phyloP scores from a whole-genome alignment of 1,140 invertebrate species.

The Drosophila lacertosa region DNA sequence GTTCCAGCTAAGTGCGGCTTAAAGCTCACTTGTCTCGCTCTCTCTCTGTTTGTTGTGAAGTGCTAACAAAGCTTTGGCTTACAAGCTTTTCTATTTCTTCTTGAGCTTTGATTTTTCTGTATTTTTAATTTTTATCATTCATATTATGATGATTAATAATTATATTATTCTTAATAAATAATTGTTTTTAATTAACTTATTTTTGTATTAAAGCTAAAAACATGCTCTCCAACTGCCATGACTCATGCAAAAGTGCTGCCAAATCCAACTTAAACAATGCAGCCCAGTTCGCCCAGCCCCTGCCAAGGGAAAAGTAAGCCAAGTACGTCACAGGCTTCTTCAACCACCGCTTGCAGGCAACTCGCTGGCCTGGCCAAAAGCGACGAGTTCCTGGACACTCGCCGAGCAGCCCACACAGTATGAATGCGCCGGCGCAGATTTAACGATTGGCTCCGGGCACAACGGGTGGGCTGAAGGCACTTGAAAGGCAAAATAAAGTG shows the following conservation, averaged over 20 bases:
- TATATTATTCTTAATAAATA: background rate
- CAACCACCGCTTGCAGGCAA: conserved; percentile 38
- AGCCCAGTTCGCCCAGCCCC: background rate
- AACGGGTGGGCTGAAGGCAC: conserved; percentile 42
- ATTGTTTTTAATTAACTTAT: background rate
- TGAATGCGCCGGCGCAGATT: conserved; percentile 54
- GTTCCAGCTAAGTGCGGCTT: conserved; percentile 28
- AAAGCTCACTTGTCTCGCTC: conserved; percentile 20
- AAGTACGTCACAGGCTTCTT: conserved; percentile 57
- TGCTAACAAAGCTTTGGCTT: background rate
- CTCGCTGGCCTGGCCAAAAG: background rate
- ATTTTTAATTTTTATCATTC: background rate
- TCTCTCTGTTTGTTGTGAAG: background rate
- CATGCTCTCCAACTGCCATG: no score
- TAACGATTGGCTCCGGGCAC: conserved; percentile 64
- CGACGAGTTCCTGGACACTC: conserved; percentile 11
- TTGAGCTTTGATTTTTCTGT: background rate
- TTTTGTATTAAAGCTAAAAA: background rate
- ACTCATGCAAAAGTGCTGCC: conserved; percentile 7
- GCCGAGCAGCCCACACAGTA: conserved; percentile 46
- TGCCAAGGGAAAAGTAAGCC: background rate
- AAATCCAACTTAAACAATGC: background rate
- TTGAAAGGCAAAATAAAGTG: conserved; percentile 66
- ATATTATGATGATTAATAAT: background rate
- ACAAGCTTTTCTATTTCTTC: background rate